Evolutionary conservation across 2,797 vertebrate genomes (phyloP), one percentile per base, ranked within the genome.

Genomic region (Poeciliopsis infans): DNA sequence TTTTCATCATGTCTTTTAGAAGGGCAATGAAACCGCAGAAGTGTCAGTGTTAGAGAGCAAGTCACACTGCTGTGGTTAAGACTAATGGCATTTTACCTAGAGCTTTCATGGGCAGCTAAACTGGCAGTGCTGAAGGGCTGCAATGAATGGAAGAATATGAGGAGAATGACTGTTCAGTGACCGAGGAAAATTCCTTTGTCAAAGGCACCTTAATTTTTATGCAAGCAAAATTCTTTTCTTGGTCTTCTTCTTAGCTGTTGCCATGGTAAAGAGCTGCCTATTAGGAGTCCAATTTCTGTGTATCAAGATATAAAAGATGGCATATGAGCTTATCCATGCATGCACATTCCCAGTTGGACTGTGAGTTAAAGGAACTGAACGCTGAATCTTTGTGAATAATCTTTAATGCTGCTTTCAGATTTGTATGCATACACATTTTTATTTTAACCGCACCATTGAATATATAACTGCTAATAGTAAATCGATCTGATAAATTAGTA

Each of bases 1-100:
- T 39, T n/a, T 6, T 75, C 82, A 57, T 82, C 69, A 55, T 71
- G 78, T 75, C 25, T 25, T 47, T 75, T 25, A 74, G 59, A 46
- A 76, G 20, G 5, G 76, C 43, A 49, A 53, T 68, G 55, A 76
- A 74, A 77, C 39, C 2, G 0, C 71, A 76, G 43, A 36, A 68
- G 46, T 49, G 16, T 66, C 31, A 4, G 0, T 53, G 33, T 36
- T 53, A 51, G 20, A 74, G 51, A 74, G 23, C 41, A n/a, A 41
- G 36, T n/a, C 12, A 43, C 13, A 57, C 36, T n/a, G 15, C 36
- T 69, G 7, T 55, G 53, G 23, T 41, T 39, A 25, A 57, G 72
- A n/a, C 47, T 43, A 55, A 57, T 74, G 36, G n/a, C 25, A 57
- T 57, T 74, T 57, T 57, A 74, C 25, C 53, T 74, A 12, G 36